These are phyloP conservation scores for Ramphastos sulfuratus DNA, from an alignment of 2,113 vertebrate species.

Conservation along the genomic window DNA sequence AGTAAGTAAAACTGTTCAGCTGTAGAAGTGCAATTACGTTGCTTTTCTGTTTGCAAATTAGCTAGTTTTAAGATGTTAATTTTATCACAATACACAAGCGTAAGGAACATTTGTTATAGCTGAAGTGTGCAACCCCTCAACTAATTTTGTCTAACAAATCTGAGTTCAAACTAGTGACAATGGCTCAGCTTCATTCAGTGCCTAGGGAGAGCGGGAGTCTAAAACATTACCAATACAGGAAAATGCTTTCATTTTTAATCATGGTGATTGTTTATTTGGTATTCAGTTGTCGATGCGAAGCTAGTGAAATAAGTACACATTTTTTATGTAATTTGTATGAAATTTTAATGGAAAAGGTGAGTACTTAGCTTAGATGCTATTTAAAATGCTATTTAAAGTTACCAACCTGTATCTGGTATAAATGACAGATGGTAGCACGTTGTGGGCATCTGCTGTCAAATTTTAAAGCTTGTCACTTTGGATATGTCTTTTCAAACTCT, in stretches of 20 bases:
- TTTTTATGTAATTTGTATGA: not conserved
- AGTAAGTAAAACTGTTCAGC: constrained; percentile 87
- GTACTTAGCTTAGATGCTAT: not conserved
- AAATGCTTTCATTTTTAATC: constrained; percentile 29
- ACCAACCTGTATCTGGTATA: not conserved
- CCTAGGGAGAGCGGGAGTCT: constrained; percentile 27
- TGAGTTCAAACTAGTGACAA: constrained; percentile 54
- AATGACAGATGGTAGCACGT: not conserved
- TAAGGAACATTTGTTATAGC: constrained; percentile 80
- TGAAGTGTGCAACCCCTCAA: constrained; percentile 74
- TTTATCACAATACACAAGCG: constrained; percentile 78
- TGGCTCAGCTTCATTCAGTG: constrained; percentile 56
- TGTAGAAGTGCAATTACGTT: constrained; percentile 81
- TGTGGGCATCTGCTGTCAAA: not conserved
- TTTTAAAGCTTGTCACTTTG: not conserved
- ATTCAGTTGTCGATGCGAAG: not conserved
- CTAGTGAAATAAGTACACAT: constrained; percentile 2
- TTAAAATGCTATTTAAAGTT: not conserved
- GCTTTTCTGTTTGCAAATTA: constrained; percentile 82
- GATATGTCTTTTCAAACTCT: not conserved
- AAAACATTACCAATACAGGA: constrained; percentile 31
- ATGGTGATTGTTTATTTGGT: constrained; percentile 1
- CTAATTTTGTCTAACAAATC: constrained; percentile 70
- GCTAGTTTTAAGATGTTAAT: constrained; percentile 81
- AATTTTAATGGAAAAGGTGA: not conserved